Conservation (phyloP, 1,140 invertebrate genomes). For the Drosophila sp. region DNA sequence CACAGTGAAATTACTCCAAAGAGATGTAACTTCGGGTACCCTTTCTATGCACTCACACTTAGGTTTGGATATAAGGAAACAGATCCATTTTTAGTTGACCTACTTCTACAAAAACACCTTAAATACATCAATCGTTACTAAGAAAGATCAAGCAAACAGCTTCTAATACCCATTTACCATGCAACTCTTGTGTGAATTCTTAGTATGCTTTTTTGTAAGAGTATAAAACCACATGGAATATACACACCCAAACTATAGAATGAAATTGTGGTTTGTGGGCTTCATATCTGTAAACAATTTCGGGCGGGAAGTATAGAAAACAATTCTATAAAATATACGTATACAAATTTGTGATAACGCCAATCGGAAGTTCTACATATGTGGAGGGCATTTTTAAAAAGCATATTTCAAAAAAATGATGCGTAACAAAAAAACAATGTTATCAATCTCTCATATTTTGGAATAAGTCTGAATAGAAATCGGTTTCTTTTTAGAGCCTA, state of each 20-base stretch:
- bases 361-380: neutral
- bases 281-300: slow-evolving; percentile 6
- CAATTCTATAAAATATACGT: neutral
- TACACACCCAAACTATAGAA: neutral
- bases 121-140: too few species aligned
- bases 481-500: too few species aligned
- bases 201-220: neutral
- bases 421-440: neutral
- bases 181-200: neutral
- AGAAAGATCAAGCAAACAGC: too few species aligned
- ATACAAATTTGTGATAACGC: neutral
- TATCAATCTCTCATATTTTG: too few species aligned
- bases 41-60: too few species aligned
- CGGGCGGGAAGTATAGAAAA: neutral
- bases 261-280: neutral
- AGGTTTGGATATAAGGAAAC: too few species aligned
- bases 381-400: neutral
- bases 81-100: too few species aligned
- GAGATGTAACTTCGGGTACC: neutral
- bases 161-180: too few species aligned
- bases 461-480: too few species aligned
- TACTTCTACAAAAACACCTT: too few species aligned
- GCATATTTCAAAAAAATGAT: neutral
- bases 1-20: neutral
- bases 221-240: neutral